Evolutionary conservation across 2,113 vertebrate genomes (phyloP), one percentile per base, ranked within the genome.

Genomic region (Pteropus alecto): DNA sequence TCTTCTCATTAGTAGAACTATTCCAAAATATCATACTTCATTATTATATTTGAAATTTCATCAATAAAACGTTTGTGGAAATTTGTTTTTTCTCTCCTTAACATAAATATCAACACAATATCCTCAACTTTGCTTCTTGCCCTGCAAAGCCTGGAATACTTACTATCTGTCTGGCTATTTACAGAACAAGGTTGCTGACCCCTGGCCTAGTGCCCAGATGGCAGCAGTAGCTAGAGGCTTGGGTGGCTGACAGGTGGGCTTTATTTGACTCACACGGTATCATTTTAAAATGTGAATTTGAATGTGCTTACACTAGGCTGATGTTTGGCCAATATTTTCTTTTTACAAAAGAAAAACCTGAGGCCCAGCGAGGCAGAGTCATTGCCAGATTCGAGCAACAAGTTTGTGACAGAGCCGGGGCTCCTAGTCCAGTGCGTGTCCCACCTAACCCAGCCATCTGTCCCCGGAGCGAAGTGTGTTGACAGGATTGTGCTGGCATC

Each of bases 331-430:
- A 78, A 24, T 19, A 18, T 87, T 90, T 84, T 84, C 60, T 16
- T 65, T 79, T 93, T 74, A 95, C 7, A 63, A 79, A 82, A 51
- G 30, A 73, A 46, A 87, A 95, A 56, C 13, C 33, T n/a, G 38
- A 94, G 54, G 30, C 43, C 54, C 24, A 38, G 41, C 79, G 68
- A 63, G 48, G 30, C n/a, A 77, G 56, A 83, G 15, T 24, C 1
- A 60, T 74, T 67, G 68, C 70, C 13, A 81, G 67, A 73, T 33
- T 70, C 58, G 46, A 81, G 33, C 84, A 60, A 30, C 77, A 77
- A 3, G 33, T 65, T 15, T 43, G 63, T 76, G 46, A 19, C 14
- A n/a, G 43, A 60, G 58, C 26, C 16, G 30, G 24, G 51, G 38
- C 58, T n/a, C 43, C 56, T 15, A 21, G 76, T 14, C 38, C 28